A percentile compares a stretch with the other conserved stretches of the same genome.
Evolutionary conservation across 1,140 invertebrate species (phyloP).

Genomic region (Sitobion miscanthi): DNA sequence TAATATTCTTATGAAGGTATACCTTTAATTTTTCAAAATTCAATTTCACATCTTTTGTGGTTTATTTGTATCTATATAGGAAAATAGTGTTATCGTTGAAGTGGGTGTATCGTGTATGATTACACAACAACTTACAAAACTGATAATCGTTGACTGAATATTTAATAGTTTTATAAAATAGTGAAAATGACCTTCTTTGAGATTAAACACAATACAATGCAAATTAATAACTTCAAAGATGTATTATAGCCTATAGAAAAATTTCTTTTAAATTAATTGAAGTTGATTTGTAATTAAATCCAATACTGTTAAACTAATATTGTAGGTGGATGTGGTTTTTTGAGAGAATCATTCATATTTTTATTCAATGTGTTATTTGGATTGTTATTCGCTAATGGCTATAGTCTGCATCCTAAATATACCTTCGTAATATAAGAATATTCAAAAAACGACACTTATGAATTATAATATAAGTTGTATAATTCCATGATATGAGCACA

Average conservation of each 20-base stretch:
- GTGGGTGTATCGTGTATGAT: not conserved
- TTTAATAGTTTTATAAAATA: not conserved
- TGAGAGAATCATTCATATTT: not conserved
- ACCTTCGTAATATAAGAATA: not conserved
- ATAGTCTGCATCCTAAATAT: not conserved
- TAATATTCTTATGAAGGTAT: not conserved
- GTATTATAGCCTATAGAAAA: accelerated
- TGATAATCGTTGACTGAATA: not conserved
- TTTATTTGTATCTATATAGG: not conserved
- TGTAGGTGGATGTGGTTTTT: not conserved
- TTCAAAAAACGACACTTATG: not conserved
- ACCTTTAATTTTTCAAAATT: not conserved
- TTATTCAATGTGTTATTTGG: not conserved
- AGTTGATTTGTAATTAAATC: not conserved
- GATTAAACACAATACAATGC: not conserved
- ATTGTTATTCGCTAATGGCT: not conserved
- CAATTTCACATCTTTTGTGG: not conserved
- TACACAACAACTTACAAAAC: not conserved
- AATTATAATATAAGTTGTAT: not conserved
- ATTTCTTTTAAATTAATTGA: not conserved
- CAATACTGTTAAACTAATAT: not conserved
- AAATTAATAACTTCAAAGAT: not conserved
- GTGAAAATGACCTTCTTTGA: not conserved
- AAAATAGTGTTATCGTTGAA: slow-evolving; percentile 13
- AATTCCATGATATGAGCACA: not conserved